Evolutionary conservation across 2,113 vertebrate genomes (phyloP).

Genomic region (Barbus barbus): DNA sequence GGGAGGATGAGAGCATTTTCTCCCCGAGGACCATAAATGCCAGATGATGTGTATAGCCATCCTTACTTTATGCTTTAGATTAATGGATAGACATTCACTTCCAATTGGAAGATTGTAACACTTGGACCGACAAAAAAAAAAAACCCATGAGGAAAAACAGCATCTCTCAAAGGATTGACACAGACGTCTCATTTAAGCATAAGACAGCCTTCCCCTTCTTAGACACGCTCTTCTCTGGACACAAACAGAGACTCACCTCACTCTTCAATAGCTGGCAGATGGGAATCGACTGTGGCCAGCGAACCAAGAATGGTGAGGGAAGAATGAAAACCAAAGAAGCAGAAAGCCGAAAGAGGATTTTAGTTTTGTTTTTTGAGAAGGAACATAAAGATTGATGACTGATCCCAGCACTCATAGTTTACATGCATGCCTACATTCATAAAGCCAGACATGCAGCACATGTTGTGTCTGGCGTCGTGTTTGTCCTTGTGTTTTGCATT

Average conservation of each 20-base stretch:
- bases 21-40: background rate
- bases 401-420: conserved; percentile 3
- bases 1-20: conserved; percentile 3
- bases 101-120: conserved; percentile 10
- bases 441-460: background rate
- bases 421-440: background rate
- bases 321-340: conserved; percentile 10
- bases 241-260: background rate
- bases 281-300: background rate
- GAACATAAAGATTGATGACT: background rate
- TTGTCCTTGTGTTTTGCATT: background rate
- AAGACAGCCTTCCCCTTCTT: conserved; percentile 17
- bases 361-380: background rate
- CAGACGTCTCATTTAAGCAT: background rate
- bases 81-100: background rate
- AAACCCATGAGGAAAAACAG: background rate
- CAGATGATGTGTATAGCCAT: background rate
- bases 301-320: background rate
- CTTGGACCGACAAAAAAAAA: background rate
- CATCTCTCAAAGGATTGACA: conserved; percentile 10
- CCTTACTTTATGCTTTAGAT: conserved; percentile 14
- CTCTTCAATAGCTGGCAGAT: conserved; percentile 21
- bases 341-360: background rate
- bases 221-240: conserved; percentile 8
- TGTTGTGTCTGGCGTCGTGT: background rate